Evolutionary conservation across 2,797 vertebrate species (phyloP), one percentile per base, ranked within the genome.

Genomic region (Mormyrus proboscirostris): DNA sequence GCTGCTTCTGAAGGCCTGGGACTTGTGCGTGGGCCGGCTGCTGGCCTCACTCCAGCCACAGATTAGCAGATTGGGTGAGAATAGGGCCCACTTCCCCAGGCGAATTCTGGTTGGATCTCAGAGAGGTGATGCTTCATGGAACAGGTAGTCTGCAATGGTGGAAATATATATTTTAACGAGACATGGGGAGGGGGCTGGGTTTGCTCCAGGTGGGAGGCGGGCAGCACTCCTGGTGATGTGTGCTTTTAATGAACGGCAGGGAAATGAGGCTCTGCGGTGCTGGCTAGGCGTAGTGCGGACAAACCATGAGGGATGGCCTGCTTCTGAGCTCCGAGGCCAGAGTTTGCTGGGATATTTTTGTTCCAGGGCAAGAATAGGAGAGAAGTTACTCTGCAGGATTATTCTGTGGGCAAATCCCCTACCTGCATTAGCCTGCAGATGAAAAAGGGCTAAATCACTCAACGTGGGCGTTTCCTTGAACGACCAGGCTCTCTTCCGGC

Each of bases 401-500:
- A 38, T 7, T 86, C 85, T 59, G 12, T 38, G 33, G 50, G 85
- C 85, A 86, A 19, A 38, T 86, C 51, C 51, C 53, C 51, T 19
- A 19, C 85, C 85, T 38, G 25, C 49, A 57, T 55, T 59, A 57
- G 85, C 51, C 19, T 55, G 25, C 85, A 53, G 50, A 33, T 53
- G 73, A 73, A 82, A 82, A 25, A 4, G 33, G 62, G 84, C 84
- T 86, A 86, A 88, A 73, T 49, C 25, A 41, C 25, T 73, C 47
- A n/a, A 57, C 2, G 7, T 47, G 12, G 16, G 69, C 38, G 38
- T 82, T 76, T 82, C 50, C 69, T 73, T n/a, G 73, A 25, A 76
- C 87, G 89, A 88, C 9, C 53, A 38, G 73, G 38, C n/a, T 88
- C 44, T 92, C 87, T 73, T 59, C 89, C 57, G 90, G 86, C 89